Base-by-base conservation (phyloP, 1,140 invertebrate species). In the Meteorus sp. region DNA sequence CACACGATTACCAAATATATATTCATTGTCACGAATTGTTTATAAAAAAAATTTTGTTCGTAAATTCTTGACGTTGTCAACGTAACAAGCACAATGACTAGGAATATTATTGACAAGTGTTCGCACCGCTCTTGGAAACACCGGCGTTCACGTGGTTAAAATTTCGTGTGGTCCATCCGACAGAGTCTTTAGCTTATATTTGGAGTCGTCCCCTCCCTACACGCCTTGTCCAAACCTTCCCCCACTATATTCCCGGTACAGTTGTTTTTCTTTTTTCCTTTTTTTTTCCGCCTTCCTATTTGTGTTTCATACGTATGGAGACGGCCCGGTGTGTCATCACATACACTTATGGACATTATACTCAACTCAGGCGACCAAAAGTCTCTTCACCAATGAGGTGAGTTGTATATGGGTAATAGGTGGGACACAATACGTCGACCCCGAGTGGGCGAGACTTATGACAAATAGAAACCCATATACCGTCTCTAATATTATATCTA, bases 131-230 rank as follows among this genome's bases (percentile, higher is more conserved):
- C 56, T 62, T 63, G 60, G 62, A 62, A 66, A 71, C 71, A 70
- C 70, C 56, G 66, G 62, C 65, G 60, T 65, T 67, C 65, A 62
- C 58, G 69, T 68, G 71, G 71, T 69, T 65, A 75, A 79, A 73
- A 54, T 76, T 79, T 77, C 66, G 73, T 77, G 67, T 79, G 77
- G 75, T 75, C 77, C 77, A 79, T 76, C 69, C 71, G 63, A 69
- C 75, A 74, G 69, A 74, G 72, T 76, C 72, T 77, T 77, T 73
- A 74, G 57, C 75, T 79, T 79, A 79, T 79, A 79, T 79, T 74
- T 68, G 72, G 71, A 63, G 56, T 62, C 15, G 64, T 72, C 76
- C 75, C 63, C 64, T 63, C 67, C 47, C 62, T 52, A 58, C 35
- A 23, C 23, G 29, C 44, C 50, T 48, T 37, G 45, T 31, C 9